Percentiles rank a stretch among this genome's conserved stretches.
These are phyloP conservation scores for Lamprologus ornatipinnis DNA, from an alignment of 2,113 vertebrate species.

Conservation along the genomic window DNA sequence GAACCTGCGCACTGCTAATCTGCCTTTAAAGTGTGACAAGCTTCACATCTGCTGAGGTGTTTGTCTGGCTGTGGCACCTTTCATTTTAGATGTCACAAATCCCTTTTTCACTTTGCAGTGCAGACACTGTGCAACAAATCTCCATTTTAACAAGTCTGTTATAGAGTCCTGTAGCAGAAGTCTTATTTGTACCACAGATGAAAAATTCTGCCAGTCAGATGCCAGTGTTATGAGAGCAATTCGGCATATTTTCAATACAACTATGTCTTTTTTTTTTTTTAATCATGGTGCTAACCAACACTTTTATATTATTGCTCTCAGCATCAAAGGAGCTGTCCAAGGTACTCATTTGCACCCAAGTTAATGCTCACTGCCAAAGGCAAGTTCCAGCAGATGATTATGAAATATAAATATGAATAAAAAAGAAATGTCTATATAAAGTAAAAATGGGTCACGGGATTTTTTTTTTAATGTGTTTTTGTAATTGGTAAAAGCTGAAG, in stretches of 20 bases:
- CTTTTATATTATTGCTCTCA: neutral
- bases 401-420: neutral
- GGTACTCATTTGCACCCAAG: neutral
- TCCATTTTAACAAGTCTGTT: neutral
- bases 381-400: neutral
- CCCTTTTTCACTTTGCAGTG: neutral
- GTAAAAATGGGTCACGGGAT: neutral
- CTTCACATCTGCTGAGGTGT: neutral
- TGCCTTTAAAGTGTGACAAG: slow-evolving; percentile 18
- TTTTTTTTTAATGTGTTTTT: neutral
- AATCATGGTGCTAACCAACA: neutral
- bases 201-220: neutral
- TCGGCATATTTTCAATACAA: neutral
- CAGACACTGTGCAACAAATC: neutral
- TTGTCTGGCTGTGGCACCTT: neutral
- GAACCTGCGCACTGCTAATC: neutral
- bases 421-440: neutral
- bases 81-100: slow-evolving; percentile 1
- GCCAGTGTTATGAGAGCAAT: neutral
- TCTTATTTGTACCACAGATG: neutral
- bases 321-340: slow-evolving; percentile 9
- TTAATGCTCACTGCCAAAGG: neutral
- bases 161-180: neutral
- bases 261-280: neutral
- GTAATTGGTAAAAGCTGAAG: neutral